phyloP scores from a whole-genome alignment of 2,113 vertebrate genomes.

The Callipepla squamata region DNA sequence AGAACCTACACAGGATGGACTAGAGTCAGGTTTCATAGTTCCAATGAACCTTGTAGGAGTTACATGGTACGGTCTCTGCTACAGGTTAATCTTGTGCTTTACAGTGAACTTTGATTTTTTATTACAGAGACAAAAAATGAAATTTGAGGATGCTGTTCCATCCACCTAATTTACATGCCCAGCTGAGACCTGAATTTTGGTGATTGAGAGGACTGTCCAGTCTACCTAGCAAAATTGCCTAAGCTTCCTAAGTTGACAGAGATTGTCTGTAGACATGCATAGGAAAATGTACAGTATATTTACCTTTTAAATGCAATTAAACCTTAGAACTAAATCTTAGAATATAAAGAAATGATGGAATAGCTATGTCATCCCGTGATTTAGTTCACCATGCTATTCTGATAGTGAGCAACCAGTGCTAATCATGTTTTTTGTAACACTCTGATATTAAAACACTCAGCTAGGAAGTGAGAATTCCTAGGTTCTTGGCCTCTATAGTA shows the following conservation, averaged over 20 bases:
- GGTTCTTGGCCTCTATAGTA: background rate
- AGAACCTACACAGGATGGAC: background rate
- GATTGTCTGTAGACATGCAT: background rate
- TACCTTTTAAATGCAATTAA: background rate
- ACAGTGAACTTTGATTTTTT: background rate
- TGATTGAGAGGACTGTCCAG: background rate
- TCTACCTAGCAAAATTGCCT: background rate
- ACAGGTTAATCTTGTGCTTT: background rate
- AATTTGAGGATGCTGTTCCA: background rate
- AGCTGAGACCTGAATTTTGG: background rate
- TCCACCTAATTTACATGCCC: background rate
- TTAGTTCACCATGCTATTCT: background rate
- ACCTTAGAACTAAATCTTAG: background rate
- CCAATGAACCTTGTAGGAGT: background rate
- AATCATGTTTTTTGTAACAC: background rate
- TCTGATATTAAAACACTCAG: background rate
- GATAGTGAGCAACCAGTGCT: background rate
- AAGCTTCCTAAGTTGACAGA: background rate
- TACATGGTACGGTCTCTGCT: background rate
- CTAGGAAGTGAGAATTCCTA: background rate
- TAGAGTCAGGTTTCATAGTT: background rate
- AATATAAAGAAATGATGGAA: background rate
- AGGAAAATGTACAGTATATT: background rate
- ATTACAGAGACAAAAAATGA: background rate
- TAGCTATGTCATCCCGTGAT: background rate